Evolutionary conservation across 2,113 vertebrate species (phyloP), one percentile per base, ranked within the genome.

Genomic region (Neofelis nebulosa): DNA sequence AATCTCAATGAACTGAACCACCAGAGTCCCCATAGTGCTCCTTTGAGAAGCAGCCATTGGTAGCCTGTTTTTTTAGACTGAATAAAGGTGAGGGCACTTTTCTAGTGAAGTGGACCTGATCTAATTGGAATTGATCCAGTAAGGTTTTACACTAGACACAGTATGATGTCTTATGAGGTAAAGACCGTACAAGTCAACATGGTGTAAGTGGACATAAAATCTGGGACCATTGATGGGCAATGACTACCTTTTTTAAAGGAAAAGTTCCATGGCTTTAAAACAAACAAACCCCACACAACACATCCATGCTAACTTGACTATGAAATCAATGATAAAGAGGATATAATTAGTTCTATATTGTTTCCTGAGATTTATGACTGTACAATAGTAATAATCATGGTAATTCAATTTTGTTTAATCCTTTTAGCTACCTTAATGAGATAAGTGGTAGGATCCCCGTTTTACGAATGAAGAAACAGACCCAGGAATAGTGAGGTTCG

Each of bases 71-170:
- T 73, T 55, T 38, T 48, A 38, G 63, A 83, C 29, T 74, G 74
- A 73, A 48, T 3, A 3, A n/a, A 88, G 66, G 21, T 91, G 10
- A 84, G n/a, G n/a, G 3, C 7, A 68, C 61, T 91, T 96, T 97
- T 91, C 57, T 29, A 66, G 71, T 93, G 84, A 94, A 96, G 92
- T 95, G 66, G 90, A 87, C 69, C 92, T 91, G 80, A 89, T 81
- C 19, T 83, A 80, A 94, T 83, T 73, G 78, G 50, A 71, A 86
- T 94, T 71, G 31, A 91, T 82, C 92, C 78, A 61, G 55, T 50
- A 68, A 78, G 50, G 38, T 71, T 95, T 97, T 91, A 38, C 21
- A 33, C 14, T 91, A 36, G 94, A 74, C n/a, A 82, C 52, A 45
- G 23, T 89, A 18, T 50, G 7, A 48, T 92, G n/a, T 65, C 65